Percentiles rank a stretch among this genome's conserved stretches.
These are phyloP conservation scores for Lucilia sericata DNA, from an alignment of 1,140 invertebrate species.

Conservation along the genomic window DNA sequence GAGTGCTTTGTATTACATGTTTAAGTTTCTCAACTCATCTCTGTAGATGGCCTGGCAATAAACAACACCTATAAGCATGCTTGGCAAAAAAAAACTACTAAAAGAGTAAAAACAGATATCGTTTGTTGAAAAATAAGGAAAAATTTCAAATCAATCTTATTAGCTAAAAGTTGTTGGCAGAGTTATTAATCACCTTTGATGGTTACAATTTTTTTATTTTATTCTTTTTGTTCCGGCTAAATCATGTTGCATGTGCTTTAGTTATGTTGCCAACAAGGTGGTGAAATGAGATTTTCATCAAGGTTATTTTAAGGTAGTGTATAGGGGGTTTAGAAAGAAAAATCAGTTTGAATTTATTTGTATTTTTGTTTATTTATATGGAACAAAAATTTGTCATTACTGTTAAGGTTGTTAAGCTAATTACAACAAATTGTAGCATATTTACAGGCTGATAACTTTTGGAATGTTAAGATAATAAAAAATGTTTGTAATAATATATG, in stretches of 20 bases:
- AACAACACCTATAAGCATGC: conserved; percentile 36
- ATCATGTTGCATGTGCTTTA: not conserved
- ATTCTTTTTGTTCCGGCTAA: not conserved
- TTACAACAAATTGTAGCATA: conserved; percentile 21
- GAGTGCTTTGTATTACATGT: conserved; percentile 6
- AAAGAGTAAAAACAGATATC: not conserved
- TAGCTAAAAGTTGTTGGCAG: conserved; percentile 40
- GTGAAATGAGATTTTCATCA: conserved; percentile 17
- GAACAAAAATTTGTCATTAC: not conserved
- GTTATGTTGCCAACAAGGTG: not conserved
- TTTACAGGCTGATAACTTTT: not conserved
- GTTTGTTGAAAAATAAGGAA: conserved; percentile 22
- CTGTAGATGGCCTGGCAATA: not conserved
- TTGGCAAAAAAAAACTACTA: not conserved
- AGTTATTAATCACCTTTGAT: conserved; percentile 38
- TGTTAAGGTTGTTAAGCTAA: conserved; percentile 4
- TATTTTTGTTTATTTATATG: not conserved
- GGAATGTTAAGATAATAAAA: not conserved
- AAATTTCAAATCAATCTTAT: conserved; percentile 42
- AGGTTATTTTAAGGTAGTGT: not conserved
- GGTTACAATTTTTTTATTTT: not conserved
- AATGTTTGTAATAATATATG: no score
- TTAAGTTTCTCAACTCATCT: conserved; percentile 24
- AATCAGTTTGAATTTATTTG: not conserved
- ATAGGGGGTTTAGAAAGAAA: not conserved